These are phyloP conservation scores for Drosophila neonasuta DNA, from an alignment of 2,888 invertebrate species.

Conservation along the genomic window DNA sequence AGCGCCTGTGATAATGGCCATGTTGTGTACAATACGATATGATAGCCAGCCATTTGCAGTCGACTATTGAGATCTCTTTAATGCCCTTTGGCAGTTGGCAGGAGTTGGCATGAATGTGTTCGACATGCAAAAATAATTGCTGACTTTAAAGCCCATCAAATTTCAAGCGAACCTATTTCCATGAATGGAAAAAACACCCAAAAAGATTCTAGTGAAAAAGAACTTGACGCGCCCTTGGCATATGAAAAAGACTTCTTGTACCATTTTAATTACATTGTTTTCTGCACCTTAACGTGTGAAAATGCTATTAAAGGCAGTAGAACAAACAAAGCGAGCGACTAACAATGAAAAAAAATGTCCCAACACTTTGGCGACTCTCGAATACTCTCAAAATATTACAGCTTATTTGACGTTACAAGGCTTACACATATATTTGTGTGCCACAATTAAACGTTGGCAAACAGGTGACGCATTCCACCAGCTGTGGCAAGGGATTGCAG, in stretches of 20 bases:
- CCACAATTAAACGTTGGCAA: conserved; percentile 7
- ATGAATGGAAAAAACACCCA: background rate
- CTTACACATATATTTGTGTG: background rate
- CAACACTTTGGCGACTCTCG: background rate
- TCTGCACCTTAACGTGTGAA: conserved; percentile 67
- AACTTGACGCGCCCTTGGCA: conserved; percentile 11
- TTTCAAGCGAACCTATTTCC: background rate
- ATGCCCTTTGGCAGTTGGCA: conserved; percentile 44
- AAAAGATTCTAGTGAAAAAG: conserved; percentile 11
- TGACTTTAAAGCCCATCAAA: conserved; percentile 7
- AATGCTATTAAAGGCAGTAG: conserved; percentile 46
- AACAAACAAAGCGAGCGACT: conserved; percentile 6
- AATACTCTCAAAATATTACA: background rate
- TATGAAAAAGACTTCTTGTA: conserved; percentile 27
- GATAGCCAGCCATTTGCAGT: conserved; percentile 30
- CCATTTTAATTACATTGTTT: conserved; percentile 69
- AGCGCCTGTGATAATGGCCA: conserved; percentile 41
- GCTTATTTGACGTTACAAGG: background rate
- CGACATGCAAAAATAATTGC: conserved; percentile 7
- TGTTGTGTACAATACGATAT: conserved; percentile 43
- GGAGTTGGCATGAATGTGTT: background rate
- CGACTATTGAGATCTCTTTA: conserved; percentile 44
- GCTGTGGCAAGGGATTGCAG: background rate
- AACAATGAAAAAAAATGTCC: conserved; percentile 3
- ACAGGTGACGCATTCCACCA: conserved; percentile 19